Conservation (phyloP, 2,888 invertebrate genomes). For the Rhingia rostrata region DNA sequence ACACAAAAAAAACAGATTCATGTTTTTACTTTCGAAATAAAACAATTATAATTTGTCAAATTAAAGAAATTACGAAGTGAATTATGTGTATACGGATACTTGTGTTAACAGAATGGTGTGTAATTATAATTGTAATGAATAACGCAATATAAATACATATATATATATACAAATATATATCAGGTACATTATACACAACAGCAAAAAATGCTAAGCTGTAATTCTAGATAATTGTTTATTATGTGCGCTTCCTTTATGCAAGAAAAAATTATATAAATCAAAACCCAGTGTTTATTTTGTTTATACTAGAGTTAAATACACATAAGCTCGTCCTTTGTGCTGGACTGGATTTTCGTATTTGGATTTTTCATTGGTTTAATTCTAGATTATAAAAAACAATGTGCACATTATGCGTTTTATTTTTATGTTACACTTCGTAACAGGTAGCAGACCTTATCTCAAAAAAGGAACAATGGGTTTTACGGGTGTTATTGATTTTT, state of each 20-base stretch:
- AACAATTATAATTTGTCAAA: not conserved
- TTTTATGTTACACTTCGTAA: not conserved
- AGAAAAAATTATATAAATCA: conserved; percentile 49
- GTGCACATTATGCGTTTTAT: not conserved
- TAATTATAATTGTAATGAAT: not conserved
- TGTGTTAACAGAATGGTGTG: not conserved
- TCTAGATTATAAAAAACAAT: too few species aligned
- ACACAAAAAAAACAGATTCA: not conserved
- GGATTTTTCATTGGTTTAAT: not conserved
- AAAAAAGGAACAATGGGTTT: too few species aligned
- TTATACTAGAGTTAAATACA: not conserved
- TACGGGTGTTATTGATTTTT: not conserved
- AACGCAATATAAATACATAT: not conserved
- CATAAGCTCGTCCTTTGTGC: not conserved
- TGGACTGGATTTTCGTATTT: not conserved
- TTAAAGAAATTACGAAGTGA: not conserved
- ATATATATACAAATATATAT: not conserved
- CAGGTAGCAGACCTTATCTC: not conserved
- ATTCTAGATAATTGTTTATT: conserved; percentile 37
- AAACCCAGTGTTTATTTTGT: conserved; percentile 23
- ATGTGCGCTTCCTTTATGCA: not conserved
- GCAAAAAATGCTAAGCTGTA: conserved; percentile 23
- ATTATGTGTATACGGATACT: not conserved
- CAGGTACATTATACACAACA: not conserved
- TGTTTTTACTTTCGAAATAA: not conserved